A percentile compares a stretch with the other conserved stretches of the same genome.
phyloP scores from a whole-genome alignment of 37 sponge, comb jelly and placozoan species.

The Axinella damicornis region DNA sequence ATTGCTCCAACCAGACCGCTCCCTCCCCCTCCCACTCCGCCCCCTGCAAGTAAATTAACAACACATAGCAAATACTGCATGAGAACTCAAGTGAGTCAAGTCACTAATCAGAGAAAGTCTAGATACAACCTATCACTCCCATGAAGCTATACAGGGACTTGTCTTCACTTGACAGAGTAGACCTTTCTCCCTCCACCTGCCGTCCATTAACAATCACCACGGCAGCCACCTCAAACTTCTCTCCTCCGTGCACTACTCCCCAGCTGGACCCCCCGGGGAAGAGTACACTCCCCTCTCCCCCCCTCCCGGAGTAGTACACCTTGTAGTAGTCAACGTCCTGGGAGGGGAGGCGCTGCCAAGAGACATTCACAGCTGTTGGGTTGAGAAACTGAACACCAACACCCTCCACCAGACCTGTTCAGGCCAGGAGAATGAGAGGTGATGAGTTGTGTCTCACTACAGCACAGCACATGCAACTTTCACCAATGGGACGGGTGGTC shows the following conservation, averaged over 20 bases:
- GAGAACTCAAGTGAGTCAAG: too few species aligned
- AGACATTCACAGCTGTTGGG: conserved; percentile 28
- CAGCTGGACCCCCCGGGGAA: conserved; percentile 6
- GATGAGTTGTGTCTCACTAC: not conserved
- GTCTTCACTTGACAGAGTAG: not conserved
- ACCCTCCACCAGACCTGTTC: conserved; percentile 14
- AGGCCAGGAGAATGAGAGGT: not conserved
- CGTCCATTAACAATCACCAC: conserved; percentile 20
- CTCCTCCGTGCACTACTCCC: conserved; percentile 7
- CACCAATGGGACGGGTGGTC: conserved; percentile 20
- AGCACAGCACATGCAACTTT: not conserved
- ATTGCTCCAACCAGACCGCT: too few species aligned
- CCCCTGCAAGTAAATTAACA: too few species aligned
- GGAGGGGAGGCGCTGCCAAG: conserved; percentile 23
- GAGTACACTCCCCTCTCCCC: not conserved
- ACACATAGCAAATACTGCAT: too few species aligned
- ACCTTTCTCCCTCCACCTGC: conserved; percentile 15
- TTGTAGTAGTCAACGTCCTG: conserved; percentile 20
- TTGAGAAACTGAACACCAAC: not conserved
- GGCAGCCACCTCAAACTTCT: conserved; percentile 34
- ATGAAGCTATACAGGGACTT: too few species aligned
- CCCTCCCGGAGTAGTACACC: conserved; percentile 44
- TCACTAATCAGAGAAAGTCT: too few species aligned
- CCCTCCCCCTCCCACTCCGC: too few species aligned
- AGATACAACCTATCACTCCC: too few species aligned